phyloP scores from a whole-genome alignment of 2,797 vertebrate species.

The Phalanger gymnotis region DNA sequence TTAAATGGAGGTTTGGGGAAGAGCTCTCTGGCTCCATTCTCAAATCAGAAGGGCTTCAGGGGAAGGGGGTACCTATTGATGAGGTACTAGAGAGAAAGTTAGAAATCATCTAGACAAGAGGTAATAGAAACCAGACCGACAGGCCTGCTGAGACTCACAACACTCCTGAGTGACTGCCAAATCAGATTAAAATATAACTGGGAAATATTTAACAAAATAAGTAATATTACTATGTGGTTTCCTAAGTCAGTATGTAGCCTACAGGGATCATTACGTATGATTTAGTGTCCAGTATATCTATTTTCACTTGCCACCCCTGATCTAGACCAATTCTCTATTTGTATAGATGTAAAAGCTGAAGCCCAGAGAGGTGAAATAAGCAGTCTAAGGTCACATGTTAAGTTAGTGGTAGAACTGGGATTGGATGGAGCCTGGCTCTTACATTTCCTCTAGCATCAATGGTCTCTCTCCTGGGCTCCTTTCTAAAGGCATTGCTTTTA shows the following conservation, averaged over 20 bases:
- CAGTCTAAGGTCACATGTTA: background rate
- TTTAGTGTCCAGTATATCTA: background rate
- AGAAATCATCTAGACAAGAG: background rate
- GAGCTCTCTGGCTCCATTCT: background rate
- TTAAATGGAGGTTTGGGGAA: background rate
- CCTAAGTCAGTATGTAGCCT: background rate
- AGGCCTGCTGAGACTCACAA: background rate
- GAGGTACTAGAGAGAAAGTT: background rate
- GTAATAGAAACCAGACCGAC: background rate
- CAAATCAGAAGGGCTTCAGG: background rate
- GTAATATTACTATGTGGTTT: background rate
- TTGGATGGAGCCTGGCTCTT: background rate
- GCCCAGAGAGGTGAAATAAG: background rate
- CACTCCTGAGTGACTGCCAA: background rate
- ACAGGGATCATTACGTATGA: background rate
- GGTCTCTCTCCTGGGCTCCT: background rate
- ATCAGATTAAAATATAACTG: background rate
- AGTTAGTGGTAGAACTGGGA: background rate
- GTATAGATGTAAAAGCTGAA: background rate
- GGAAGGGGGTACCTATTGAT: background rate
- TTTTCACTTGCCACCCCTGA: background rate
- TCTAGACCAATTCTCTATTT: background rate
- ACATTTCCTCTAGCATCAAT: background rate
- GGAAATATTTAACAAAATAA: background rate
- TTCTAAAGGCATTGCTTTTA: background rate